Conservation (phyloP, 2,113 vertebrate genomes). For the Malurus melanocephalus region DNA sequence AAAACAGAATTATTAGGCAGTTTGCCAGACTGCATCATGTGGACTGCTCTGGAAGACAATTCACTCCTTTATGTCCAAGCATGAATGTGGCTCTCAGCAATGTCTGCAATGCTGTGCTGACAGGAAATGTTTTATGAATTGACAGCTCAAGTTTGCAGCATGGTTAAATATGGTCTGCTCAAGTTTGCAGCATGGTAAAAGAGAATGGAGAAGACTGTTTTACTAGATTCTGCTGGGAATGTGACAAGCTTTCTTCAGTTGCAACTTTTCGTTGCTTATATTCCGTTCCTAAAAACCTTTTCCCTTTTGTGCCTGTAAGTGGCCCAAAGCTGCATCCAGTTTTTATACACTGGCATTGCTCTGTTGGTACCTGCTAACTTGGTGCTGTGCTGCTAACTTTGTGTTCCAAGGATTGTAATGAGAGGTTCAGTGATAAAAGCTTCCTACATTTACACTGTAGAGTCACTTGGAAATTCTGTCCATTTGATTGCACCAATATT, state of each 20-base stretch:
- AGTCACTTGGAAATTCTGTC: neutral
- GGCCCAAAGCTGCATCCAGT: neutral
- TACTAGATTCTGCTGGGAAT: neutral
- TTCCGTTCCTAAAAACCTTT: neutral
- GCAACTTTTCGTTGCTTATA: neutral
- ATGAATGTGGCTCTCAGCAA: constrained; percentile 9
- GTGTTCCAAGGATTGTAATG: neutral
- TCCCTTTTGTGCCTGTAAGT: neutral
- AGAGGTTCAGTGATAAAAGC: neutral
- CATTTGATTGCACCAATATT: neutral
- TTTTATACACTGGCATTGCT: neutral
- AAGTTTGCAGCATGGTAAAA: neutral
- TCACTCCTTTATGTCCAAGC: neutral
- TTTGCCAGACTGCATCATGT: constrained; percentile 37
- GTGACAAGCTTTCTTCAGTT: neutral
- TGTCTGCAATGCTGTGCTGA: neutral
- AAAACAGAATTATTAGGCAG: neutral
- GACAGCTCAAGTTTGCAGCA: neutral
- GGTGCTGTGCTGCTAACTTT: neutral
- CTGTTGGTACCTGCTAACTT: neutral
- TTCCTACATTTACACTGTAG: neutral
- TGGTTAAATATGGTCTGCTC: neutral
- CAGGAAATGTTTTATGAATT: constrained; percentile 22
- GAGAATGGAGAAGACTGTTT: neutral
- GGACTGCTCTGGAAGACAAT: constrained; percentile 18